Conservation (phyloP, 1,140 invertebrate species). For the Dinothrombium tinctorium region DNA sequence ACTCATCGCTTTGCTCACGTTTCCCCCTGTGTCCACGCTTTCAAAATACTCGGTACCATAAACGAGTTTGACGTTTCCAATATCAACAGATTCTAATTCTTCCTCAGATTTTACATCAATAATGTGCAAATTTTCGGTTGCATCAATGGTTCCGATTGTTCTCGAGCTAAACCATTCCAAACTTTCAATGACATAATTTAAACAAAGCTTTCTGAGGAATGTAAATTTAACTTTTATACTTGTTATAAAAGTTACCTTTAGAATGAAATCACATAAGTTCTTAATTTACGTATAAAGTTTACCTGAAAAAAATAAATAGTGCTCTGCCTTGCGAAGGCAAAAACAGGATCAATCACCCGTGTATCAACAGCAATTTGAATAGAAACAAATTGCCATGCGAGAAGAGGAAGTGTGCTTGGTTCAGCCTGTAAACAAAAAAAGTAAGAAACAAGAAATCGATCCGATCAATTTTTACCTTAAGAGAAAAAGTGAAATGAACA, state of each 20-base stretch:
- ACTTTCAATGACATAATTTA: slow-evolving; percentile 15
- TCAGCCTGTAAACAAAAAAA: slow-evolving; percentile 18
- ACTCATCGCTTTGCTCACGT: slow-evolving; percentile 51
- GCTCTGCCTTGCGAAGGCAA: slow-evolving; percentile 57
- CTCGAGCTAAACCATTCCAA: slow-evolving; percentile 67
- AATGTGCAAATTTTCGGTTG: slow-evolving; percentile 56
- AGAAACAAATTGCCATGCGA: slow-evolving; percentile 75
- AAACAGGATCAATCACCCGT: slow-evolving; percentile 49
- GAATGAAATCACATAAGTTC: slow-evolving; percentile 10
- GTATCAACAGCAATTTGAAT: slow-evolving; percentile 44
- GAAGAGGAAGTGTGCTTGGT: slow-evolving; percentile 39
- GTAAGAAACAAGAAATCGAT: slow-evolving; percentile 3
- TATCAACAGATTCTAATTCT: slow-evolving; percentile 41
- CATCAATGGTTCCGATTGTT: slow-evolving; percentile 59
- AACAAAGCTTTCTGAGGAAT: background rate
- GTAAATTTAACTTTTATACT: background rate
- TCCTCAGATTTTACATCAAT: slow-evolving; percentile 66
- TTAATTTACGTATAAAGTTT: slow-evolving; percentile 11
- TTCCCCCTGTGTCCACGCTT: slow-evolving; percentile 43
- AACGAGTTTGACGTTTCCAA: slow-evolving; percentile 57
- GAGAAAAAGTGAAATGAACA: slow-evolving; percentile 36
- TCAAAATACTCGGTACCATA: slow-evolving; percentile 79
- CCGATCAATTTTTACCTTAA: slow-evolving; percentile 20
- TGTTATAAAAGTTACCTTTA: slow-evolving; percentile 13
- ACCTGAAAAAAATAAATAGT: slow-evolving; percentile 61